These are phyloP conservation scores for Capromys pilorides DNA, from an alignment of 2,797 vertebrate species.

Conservation along the genomic window DNA sequence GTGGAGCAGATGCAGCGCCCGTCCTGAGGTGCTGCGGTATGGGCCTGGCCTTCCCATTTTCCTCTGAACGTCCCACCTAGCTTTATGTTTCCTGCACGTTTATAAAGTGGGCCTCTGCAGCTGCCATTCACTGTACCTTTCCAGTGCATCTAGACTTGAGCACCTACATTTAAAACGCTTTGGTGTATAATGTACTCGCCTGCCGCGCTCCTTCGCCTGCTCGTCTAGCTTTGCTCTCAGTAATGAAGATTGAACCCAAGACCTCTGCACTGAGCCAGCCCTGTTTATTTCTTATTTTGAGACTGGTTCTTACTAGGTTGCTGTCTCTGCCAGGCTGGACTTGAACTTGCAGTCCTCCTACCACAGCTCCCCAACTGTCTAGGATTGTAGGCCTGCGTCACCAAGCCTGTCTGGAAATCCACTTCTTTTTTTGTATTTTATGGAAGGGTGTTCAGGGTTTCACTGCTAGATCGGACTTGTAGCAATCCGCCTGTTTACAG, in stretches of 20 bases:
- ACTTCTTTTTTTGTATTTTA: background rate
- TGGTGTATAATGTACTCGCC: background rate
- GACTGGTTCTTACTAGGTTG: background rate
- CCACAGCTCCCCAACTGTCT: background rate
- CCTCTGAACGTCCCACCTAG: background rate
- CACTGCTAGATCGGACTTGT: too few species aligned
- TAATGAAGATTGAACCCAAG: background rate
- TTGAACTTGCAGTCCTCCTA: background rate
- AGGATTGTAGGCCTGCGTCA: background rate
- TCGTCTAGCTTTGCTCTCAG: background rate
- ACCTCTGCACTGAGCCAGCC: background rate
- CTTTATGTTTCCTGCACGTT: background rate
- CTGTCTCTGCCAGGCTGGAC: background rate
- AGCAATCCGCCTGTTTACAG: too few species aligned
- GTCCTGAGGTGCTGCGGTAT: accelerated
- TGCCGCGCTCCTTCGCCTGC: background rate
- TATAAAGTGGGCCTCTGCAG: background rate
- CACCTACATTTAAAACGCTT: background rate
- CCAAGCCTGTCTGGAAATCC: background rate
- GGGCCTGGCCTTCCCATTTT: background rate
- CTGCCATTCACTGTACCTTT: background rate
- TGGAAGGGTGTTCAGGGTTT: too few species aligned
- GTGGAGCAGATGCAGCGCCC: background rate
- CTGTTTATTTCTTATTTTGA: background rate
- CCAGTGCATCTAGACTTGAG: background rate